Base-by-base conservation (phyloP, 2,113 vertebrate genomes). In the Numida meleagris region DNA sequence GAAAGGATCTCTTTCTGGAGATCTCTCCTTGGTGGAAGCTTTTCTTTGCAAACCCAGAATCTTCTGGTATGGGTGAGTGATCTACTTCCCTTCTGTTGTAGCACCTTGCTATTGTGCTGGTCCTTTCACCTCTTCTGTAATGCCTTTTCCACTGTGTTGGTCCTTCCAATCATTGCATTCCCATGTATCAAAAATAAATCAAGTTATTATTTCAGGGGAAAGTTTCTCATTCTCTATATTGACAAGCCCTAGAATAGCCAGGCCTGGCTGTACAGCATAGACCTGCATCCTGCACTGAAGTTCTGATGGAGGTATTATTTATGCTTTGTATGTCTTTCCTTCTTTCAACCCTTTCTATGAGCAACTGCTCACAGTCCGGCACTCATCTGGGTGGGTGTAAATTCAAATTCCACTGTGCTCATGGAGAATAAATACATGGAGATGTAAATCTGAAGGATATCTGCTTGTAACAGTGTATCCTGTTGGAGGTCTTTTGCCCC, bases 361-460 rank as follows among this genome's bases (percentile, higher is more conserved):
- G 65, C 72, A 74, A 20, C 31, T 25, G 55, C 66, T 67, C 0
- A 34, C 55, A 63, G 55, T 62, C 82, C 80, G 45, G 38, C 63
- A 86, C 12, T 73, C 82, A 83, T 59, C 88, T 88, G 82, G 9
- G 62, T 71, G 29, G 19, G 59, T 2, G 8, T 66, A 90, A 88
- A 90, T 74, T 80, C 81, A 93, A 90, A 91, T 86, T 90, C 85
- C 88, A n/a, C 33, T 53, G n/a, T 20, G 43, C 51, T 88, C 86
- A 58, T 1, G 3, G n/a, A 82, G 53, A 62, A 68, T 34, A 82
- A 58, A 53, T 40, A 59, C 51, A 73, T 50, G n/a, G n/a, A n/a
- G n/a, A n/a, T n/a, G 68, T 73, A 77, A 93, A 93, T 45, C 72
- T 77, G 31, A 88, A 34, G 14, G 40, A 83, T 59, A 82, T 6